Conservation (phyloP, 1,140 invertebrate genomes). For the Caenorhabditis briggsae region DNA sequence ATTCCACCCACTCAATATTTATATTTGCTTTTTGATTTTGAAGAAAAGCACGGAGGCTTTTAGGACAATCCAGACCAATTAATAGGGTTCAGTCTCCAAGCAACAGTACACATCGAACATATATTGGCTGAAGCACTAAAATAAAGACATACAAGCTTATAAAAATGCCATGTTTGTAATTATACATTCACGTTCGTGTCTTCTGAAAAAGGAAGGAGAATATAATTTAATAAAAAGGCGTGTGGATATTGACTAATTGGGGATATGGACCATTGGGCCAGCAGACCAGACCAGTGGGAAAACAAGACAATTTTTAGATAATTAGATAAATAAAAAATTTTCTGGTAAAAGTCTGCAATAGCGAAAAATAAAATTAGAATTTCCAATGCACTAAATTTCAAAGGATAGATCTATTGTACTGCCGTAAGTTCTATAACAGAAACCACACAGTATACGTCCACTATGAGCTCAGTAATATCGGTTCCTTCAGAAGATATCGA, state of each 20-base stretch:
- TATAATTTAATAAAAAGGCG: conserved; percentile 30
- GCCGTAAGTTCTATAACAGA: no score
- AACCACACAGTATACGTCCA: no score
- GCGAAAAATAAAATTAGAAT: no score
- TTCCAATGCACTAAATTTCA: no score
- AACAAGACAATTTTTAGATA: not conserved
- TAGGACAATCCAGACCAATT: not conserved
- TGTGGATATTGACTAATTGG: conserved; percentile 32
- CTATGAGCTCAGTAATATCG: no score
- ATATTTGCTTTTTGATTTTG: not conserved
- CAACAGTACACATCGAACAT: not conserved
- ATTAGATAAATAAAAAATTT: not conserved
- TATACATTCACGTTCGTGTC: conserved; percentile 26
- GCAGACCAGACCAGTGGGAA: not conserved
- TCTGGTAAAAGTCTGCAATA: no score
- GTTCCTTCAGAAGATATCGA: no score
- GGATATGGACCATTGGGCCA: not conserved
- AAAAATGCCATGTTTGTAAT: not conserved
- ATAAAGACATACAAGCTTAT: not conserved
- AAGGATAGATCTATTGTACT: no score
- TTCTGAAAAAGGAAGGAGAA: conserved; percentile 6
- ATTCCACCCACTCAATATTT: not conserved
- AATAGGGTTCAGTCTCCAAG: not conserved
- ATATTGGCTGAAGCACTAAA: not conserved
- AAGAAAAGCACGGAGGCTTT: not conserved